Base-by-base conservation (phyloP, 2,888 invertebrate species). In the Macropis europaea region DNA sequence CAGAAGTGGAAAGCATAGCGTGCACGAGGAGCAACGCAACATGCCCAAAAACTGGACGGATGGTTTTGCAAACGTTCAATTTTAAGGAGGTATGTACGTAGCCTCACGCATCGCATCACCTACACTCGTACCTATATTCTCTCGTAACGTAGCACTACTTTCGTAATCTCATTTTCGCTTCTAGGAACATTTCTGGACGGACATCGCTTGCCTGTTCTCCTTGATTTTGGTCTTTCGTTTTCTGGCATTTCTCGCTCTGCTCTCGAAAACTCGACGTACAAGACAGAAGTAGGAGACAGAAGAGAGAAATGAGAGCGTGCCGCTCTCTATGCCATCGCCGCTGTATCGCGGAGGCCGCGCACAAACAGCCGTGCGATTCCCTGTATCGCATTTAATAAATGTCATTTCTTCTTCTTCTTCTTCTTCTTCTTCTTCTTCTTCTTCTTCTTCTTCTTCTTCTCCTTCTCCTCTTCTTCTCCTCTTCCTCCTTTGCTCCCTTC, bases 31-130 rank as follows among this genome's bases (percentile, higher is more conserved):
- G 93, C 77, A 95, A 95, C 90, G 92, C 94, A 53, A 95, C 95
- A 1, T 97, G 97, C 83, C 95, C 95, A 0, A 93, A 93, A 34
- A 94, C 94, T 24, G 97, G 97, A 0, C 93, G 93, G 68, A 93
- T 95, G 48, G 94, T 97, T 54, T 90, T 97, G 63, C 94, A 95
- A 84, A 95, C 94, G 0, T 92, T 95, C 28, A 95, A 95, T 88
- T 97, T 97, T 86, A 92, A 93, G 17, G 93, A 94, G 92, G 95
- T 95, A 89, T 85, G 83, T 74, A 89, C 85, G 83, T 74, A 13
- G n/a, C 5, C 11, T 13, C 11, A 7, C 3, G 1, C 24, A 13
- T 22, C n/a, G n/a, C n/a, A n/a, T n/a, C n/a, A 38, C 9, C 52
- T 48, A 5, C 0, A 2, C 34, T 11, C 3, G 2, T 11, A 15